Evolutionary conservation across 2,888 invertebrate species (phyloP).

Genomic region (Trilocha varians): DNA sequence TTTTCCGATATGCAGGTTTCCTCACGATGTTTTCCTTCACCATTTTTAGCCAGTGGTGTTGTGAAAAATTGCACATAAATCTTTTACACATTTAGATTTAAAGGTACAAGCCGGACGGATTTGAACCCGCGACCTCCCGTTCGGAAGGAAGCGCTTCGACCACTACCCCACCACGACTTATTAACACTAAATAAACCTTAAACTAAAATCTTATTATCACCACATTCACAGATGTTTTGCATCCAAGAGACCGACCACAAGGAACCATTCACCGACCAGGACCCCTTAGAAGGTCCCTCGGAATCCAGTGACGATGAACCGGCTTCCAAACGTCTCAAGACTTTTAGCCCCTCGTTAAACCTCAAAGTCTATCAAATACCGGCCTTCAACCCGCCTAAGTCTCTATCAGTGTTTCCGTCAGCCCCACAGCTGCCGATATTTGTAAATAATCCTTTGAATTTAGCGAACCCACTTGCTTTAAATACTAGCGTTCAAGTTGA

Average conservation of each 20-base stretch:
- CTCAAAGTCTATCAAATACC: conserved; percentile 63
- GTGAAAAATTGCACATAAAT: no score
- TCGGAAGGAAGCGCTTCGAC: no score
- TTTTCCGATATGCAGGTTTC: no score
- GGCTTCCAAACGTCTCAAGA: conserved; percentile 42
- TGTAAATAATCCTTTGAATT: conserved; percentile 57
- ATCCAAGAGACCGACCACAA: conserved; percentile 49
- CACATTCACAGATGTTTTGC: conserved; percentile 60
- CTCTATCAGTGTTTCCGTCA: conserved; percentile 46
- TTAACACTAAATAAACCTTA: no score
- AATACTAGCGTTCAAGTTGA: conserved; percentile 34
- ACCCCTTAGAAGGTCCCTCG: conserved; percentile 39
- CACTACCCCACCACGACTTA: no score
- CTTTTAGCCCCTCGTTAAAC: conserved; percentile 40
- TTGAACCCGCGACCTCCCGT: no score
- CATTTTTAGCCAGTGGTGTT: no score
- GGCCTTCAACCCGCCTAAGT: conserved; percentile 47
- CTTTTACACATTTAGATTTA: no score
- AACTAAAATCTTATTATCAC: no score
- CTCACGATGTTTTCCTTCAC: no score
- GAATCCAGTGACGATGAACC: conserved; percentile 61
- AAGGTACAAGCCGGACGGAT: no score
- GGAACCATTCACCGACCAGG: conserved; percentile 32
- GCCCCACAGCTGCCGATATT: conserved; percentile 46
- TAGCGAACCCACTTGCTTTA: conserved; percentile 53